phyloP scores from a whole-genome alignment of 2,797 vertebrate genomes.

The Bryconaethiops microstoma region DNA sequence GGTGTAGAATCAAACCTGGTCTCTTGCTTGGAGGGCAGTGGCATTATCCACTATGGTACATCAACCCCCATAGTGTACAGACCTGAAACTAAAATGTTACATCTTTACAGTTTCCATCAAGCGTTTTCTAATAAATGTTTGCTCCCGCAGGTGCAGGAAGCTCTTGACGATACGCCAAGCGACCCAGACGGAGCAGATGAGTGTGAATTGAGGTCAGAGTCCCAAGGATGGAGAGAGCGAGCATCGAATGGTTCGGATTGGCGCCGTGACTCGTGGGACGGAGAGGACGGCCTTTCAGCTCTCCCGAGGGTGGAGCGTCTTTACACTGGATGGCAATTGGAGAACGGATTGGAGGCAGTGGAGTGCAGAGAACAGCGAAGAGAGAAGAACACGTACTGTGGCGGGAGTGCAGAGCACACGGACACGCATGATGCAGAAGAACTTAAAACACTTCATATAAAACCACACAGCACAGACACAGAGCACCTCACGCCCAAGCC shows the following conservation, averaged over 20 bases:
- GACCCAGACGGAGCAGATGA: conserved; percentile 73
- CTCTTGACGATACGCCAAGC: conserved; percentile 70
- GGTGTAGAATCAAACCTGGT: too few species aligned
- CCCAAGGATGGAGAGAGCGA: conserved; percentile 64
- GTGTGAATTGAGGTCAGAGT: conserved; percentile 63
- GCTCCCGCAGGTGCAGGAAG: conserved; percentile 76
- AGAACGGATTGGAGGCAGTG: conserved; percentile 29
- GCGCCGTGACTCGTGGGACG: conserved; percentile 80
- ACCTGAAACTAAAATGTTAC: too few species aligned
- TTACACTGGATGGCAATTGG: conserved; percentile 18
- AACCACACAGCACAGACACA: background rate
- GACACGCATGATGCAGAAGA: conserved; percentile 40
- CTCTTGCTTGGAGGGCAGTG: too few species aligned
- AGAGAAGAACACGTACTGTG: conserved; percentile 21
- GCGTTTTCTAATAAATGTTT: background rate
- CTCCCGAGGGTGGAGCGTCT: conserved; percentile 52
- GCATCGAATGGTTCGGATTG: conserved; percentile 67
- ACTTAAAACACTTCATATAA: conserved; percentile 21
- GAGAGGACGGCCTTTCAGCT: conserved; percentile 59
- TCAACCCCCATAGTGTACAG: too few species aligned
- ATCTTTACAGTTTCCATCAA: background rate
- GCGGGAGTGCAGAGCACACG: background rate
- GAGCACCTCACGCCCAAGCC: too few species aligned
- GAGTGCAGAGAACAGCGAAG: conserved; percentile 54
- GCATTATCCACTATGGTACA: too few species aligned